These are phyloP conservation scores for Calephelis nemesis DNA, from an alignment of 1,140 invertebrate genomes.

Conservation along the genomic window DNA sequence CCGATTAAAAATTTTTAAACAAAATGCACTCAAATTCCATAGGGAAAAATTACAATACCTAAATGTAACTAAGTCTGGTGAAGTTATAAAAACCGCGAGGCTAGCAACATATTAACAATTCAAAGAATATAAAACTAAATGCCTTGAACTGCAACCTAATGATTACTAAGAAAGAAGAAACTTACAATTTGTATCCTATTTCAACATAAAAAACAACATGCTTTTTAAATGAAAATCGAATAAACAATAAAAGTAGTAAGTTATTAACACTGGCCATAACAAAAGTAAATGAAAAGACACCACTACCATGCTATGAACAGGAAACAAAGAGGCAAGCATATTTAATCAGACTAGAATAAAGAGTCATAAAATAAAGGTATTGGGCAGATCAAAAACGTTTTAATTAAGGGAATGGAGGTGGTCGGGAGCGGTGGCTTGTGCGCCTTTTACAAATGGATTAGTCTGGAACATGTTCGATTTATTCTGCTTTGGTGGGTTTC, in stretches of 20 bases:
- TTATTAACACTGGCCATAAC: neutral
- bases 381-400: constrained; percentile 49
- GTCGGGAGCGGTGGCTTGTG: constrained; percentile 27
- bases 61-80: no score
- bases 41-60: no score
- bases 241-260: neutral
- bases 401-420: constrained; percentile 65
- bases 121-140: no score
- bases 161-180: no score
- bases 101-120: no score
- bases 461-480: constrained; percentile 54
- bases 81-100: no score
- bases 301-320: neutral
- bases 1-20: no score
- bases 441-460: constrained; percentile 59
- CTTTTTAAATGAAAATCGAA: neutral
- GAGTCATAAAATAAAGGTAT: constrained; percentile 39
- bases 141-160: no score
- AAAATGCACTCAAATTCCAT: no score
- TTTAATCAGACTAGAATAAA: constrained; percentile 37
- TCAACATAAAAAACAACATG: neutral
- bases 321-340: constrained; percentile 19
- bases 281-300: neutral
- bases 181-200: neutral
- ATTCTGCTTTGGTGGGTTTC: constrained; percentile 34